Evolutionary conservation across 2,113 vertebrate species (phyloP), one percentile per base, ranked within the genome.

Genomic region (Datnioides undecimradiatus): DNA sequence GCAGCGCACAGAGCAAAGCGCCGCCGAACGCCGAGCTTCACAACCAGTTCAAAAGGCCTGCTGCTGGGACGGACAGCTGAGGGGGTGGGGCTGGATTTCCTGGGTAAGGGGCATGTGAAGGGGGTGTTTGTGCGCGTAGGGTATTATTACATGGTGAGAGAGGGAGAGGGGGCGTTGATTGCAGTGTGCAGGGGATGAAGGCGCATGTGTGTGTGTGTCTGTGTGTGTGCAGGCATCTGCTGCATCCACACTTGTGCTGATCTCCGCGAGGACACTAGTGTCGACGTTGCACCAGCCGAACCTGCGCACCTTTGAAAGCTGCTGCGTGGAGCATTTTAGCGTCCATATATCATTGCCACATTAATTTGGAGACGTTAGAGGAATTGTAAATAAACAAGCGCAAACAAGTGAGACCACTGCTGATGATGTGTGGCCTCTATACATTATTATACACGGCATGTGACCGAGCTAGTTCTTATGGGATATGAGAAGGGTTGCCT

Each of bases 11-110:
- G 76, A 85, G 90, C 83, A 84, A 87, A 90, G 87, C 45, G 64
- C 76, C 67, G 64, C 76, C 78, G 21, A 85, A 76, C 29, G 62
- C 78, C 23, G 45, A 36, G 31, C 82, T 85, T 71, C 84, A 83
- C 86, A 79, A 76, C 69, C 76, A 46, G 88, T 91, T 92, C 86
- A 92, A 88, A 88, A 82, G 84, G 78, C 76, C 77, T 86, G 81
- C 75, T 73, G 87, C 71, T 82, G 87, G 76, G 87, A 81, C 64
- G 25, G 89, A 80, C 83, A 85, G 87, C 83, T 80, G 81, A 73
- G 84, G 79, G 87, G 90, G 86, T 14, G 86, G 86, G 77, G 68
- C 46, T 13, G 51, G n/a, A 45, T 58, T 82, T 82, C 52, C 46
- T 23, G 14, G 49, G 80, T 66, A 80, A 46, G 78, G 79, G 66